Evolutionary conservation across 2,888 invertebrate species (phyloP).

Genomic region (Agrochola lota): DNA sequence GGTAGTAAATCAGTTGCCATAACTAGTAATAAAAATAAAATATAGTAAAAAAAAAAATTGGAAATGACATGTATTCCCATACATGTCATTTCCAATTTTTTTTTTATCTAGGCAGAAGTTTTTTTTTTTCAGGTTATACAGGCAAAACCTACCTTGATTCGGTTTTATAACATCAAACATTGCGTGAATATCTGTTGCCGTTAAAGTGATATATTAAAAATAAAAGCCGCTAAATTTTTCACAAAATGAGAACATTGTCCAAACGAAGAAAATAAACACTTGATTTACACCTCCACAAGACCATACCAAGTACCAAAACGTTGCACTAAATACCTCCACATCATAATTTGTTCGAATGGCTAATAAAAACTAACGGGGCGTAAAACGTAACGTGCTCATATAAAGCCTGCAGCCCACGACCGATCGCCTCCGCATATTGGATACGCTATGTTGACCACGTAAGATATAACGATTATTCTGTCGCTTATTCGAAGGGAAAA

Average conservation of each 20-base stretch:
- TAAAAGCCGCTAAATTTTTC: neutral
- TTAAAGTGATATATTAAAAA: neutral
- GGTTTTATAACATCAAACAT: neutral
- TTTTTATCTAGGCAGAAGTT: neutral
- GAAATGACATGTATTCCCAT: too few species aligned
- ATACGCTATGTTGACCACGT: slow-evolving; percentile 42
- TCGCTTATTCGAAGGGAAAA: slow-evolving; percentile 30
- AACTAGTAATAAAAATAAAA: neutral
- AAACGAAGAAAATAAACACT: neutral
- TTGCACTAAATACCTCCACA: slow-evolving; percentile 19
- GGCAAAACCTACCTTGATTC: neutral
- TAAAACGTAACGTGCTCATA: slow-evolving; percentile 15
- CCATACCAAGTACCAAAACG: neutral
- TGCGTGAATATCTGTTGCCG: neutral
- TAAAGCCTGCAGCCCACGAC: slow-evolving; percentile 2
- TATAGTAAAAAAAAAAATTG: neutral
- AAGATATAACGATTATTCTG: slow-evolving; percentile 49
- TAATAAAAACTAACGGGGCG: slow-evolving; percentile 43
- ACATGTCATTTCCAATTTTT: too few species aligned
- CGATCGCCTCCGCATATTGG: slow-evolving; percentile 40
- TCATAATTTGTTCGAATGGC: slow-evolving; percentile 33
- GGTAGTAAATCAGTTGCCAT: neutral
- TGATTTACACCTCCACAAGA: neutral
- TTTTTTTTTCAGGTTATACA: neutral
- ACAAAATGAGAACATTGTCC: neutral